Conservation (phyloP, 2,797 vertebrate genomes). For the Gymnoscopelus braueri region DNA sequence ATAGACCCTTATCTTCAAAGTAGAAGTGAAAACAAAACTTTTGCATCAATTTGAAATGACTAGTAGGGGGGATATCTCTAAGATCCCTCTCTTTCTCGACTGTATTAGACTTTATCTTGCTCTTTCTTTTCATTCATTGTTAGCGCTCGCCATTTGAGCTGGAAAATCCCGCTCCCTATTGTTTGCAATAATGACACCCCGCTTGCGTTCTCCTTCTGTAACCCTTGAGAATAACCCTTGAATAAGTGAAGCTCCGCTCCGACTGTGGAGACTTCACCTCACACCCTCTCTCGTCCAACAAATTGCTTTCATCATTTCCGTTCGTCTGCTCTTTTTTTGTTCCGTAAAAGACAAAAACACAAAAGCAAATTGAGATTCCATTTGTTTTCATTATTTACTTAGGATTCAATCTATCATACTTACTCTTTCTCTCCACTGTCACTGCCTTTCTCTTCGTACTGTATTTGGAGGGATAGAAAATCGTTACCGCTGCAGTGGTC, state of each 20-base stretch:
- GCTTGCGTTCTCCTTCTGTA: slow-evolving; percentile 6
- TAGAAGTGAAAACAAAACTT: too few species aligned
- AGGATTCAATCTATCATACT: slow-evolving; percentile 15
- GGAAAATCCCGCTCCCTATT: slow-evolving; percentile 35
- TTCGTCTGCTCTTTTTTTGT: slow-evolving; percentile 27
- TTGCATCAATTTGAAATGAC: too few species aligned
- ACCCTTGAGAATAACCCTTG: slow-evolving; percentile 10
- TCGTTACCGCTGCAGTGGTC: slow-evolving; percentile 28
- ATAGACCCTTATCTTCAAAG: too few species aligned
- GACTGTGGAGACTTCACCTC: slow-evolving; percentile 13
- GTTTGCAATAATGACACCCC: slow-evolving; percentile 22
- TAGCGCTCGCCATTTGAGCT: slow-evolving; percentile 24
- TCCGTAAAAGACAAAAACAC: too few species aligned
- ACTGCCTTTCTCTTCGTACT: slow-evolving; percentile 24
- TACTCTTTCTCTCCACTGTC: slow-evolving; percentile 10
- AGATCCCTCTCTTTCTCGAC: slow-evolving; percentile 12
- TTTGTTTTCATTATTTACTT: slow-evolving; percentile 39
- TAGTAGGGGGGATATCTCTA: slow-evolving; percentile 20
- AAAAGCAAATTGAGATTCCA: too few species aligned
- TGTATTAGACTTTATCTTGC: not conserved
- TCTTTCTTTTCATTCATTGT: slow-evolving; percentile 27
- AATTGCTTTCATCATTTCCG: slow-evolving; percentile 42
- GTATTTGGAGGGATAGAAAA: slow-evolving; percentile 16
- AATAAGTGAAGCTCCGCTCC: slow-evolving; percentile 42
- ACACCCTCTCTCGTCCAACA: slow-evolving; percentile 4